Conservation (phyloP, 2,888 invertebrate genomes). For the Eupithecia exiguata region DNA sequence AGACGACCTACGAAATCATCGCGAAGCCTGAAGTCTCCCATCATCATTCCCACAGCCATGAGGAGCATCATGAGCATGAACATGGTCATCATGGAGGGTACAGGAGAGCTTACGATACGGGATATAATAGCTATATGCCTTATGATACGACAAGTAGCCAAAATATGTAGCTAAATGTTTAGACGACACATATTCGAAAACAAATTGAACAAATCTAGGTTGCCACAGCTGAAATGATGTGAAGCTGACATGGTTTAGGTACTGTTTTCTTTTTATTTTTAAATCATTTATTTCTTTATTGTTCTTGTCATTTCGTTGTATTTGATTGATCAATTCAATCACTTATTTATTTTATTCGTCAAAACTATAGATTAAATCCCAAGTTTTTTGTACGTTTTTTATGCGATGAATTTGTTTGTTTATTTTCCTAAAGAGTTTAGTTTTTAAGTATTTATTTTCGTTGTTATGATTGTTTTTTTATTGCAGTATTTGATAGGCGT, state of each 20-base stretch:
- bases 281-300: neutral
- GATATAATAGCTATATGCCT: slow-evolving; percentile 76
- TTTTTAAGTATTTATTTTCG: slow-evolving; percentile 55
- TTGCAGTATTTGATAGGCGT: slow-evolving; percentile 57
- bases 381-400: neutral
- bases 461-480: slow-evolving; percentile 56
- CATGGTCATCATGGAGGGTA: slow-evolving; percentile 83
- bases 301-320: neutral
- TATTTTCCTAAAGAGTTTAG: slow-evolving; percentile 28
- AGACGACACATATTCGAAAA: slow-evolving; percentile 13
- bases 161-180: neutral
- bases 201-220: neutral
- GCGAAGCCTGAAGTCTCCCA: slow-evolving; percentile 91
- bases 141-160: slow-evolving; percentile 67
- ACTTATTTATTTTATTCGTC: slow-evolving; percentile 14
- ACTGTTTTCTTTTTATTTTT: neutral
- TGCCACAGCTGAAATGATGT: neutral
- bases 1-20: slow-evolving; percentile 92
- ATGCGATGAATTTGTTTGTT: neutral
- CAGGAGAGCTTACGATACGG: slow-evolving; percentile 79
- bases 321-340: neutral
- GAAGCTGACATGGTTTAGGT: slow-evolving; percentile 14
- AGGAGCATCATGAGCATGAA: slow-evolving; percentile 84
- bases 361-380: neutral
- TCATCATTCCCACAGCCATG: slow-evolving; percentile 88